These are phyloP conservation scores for Branchipolynoe longqiensis DNA, from an alignment of 2,888 invertebrate genomes.

Conservation along the genomic window DNA sequence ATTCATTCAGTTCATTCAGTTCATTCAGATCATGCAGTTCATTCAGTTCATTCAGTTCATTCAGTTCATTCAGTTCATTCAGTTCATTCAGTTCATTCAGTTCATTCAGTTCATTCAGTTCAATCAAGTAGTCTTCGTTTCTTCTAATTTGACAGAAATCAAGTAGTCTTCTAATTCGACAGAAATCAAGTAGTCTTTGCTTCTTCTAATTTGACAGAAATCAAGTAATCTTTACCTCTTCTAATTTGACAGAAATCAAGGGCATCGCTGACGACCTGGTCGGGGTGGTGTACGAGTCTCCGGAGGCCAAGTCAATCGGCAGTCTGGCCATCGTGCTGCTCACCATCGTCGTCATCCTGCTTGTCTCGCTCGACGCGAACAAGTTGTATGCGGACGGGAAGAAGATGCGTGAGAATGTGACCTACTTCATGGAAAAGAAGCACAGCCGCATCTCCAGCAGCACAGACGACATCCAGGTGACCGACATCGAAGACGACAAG, in stretches of 20 bases:
- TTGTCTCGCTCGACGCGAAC: slow-evolving; percentile 66
- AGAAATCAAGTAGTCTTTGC: no score
- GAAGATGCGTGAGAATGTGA: slow-evolving; percentile 62
- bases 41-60: no score
- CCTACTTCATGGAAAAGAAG: slow-evolving; percentile 1
- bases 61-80: no score
- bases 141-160: no score
- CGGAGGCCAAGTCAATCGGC: slow-evolving; percentile 63
- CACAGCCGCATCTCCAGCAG: slow-evolving; percentile 11
- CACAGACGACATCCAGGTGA: neutral
- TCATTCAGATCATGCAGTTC: no score
- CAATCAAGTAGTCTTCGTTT: no score
- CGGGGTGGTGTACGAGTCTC: slow-evolving; percentile 64
- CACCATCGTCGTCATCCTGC: slow-evolving; percentile 57
- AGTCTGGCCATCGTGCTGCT: slow-evolving; percentile 65
- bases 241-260: slow-evolving; percentile 59
- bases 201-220: no score
- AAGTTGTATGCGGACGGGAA: slow-evolving; percentile 66
- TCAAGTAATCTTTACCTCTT: neutral
- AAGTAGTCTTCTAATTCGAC: neutral
- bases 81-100: no score
- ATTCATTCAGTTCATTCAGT: no score
- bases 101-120: no score
- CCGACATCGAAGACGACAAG: neutral
- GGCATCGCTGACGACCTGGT: slow-evolving; percentile 63